Evolutionary conservation across 2,113 vertebrate species (phyloP), one percentile per base, ranked within the genome.

Genomic region (Patagioenas fasciata): DNA sequence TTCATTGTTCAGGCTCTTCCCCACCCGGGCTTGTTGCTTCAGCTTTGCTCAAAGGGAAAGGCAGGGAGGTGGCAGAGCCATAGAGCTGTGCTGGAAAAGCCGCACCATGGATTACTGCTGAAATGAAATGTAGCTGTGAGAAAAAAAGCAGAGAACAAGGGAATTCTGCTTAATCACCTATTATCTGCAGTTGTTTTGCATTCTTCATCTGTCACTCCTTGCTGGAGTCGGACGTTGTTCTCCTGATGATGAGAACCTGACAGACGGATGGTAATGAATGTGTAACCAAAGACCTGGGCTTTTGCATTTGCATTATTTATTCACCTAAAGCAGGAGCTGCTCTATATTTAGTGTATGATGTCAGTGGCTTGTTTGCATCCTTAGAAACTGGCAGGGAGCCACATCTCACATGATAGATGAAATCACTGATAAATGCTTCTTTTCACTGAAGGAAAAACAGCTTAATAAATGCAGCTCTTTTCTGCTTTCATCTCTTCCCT

Each of bases 341-440:
- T 95, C 97, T 99, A 98, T 98, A 98, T 98, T 98, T 98, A 98
- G 98, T 69, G 50, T 38, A 95, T 98, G 97, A 98, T 98, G 98
- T 98, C 98, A 98, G 97, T 7, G 61, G 96, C 97, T 97, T 97
- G 97, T 98, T 98, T 98, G 98, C 98, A 98, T 98, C 97, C 97
- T 97, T 98, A 93, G 97, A 98, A 98, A 95, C 44, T 97, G 97
- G 96, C 97, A 97, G 95, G 97, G 96, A 98, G 98, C 97, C 97
- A 97, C 96, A 94, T 95, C 97, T 98, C 98, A 98, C 98, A 98
- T 98, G 98, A 98, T 98, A 97, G 98, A 98, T 98, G 98, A 98
- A 98, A 98, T 98, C 98, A 98, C 98, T 97, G 98, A 98, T 97
- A 98, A 97, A 98, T 96, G 97, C 97, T 97, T 94, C 97, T 98